Evolutionary conservation across 2,113 vertebrate genomes (phyloP).

Genomic region (Hoplias malabaricus): DNA sequence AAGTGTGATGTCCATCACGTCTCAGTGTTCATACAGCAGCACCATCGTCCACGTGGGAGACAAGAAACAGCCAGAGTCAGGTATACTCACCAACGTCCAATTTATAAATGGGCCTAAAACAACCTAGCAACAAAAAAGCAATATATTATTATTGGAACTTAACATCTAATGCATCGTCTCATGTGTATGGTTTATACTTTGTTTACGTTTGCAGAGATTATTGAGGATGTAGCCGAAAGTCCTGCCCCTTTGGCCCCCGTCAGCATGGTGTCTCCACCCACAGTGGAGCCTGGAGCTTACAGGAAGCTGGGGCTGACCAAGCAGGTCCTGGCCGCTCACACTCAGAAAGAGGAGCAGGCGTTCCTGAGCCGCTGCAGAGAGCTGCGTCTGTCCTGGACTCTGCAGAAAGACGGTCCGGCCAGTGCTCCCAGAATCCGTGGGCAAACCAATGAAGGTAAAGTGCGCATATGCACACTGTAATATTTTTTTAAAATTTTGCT

Average conservation of each 20-base stretch:
- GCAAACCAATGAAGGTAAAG: slow-evolving; percentile 63
- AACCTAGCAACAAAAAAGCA: too few relatives aligned
- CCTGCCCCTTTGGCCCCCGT: slow-evolving; percentile 56
- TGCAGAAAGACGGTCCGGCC: slow-evolving; percentile 76
- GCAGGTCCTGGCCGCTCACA: slow-evolving; percentile 90
- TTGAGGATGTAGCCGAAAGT: slow-evolving; percentile 78
- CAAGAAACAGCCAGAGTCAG: slow-evolving; percentile 92
- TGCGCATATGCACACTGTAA: not conserved
- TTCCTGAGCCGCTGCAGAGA: slow-evolving; percentile 85
- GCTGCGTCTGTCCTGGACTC: slow-evolving; percentile 66
- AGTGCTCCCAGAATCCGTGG: slow-evolving; percentile 73
- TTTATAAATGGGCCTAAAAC: too few relatives aligned
- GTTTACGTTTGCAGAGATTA: slow-evolving; percentile 74
- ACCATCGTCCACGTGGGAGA: slow-evolving; percentile 96
- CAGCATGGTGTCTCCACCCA: slow-evolving; percentile 60
- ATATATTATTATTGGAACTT: too few relatives aligned
- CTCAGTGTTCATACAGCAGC: slow-evolving; percentile 97
- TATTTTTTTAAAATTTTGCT: too few relatives aligned
- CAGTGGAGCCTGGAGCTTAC: slow-evolving; percentile 82
- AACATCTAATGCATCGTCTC: too few relatives aligned
- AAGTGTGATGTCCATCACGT: slow-evolving; percentile 89
- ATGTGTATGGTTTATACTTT: slow-evolving; percentile 4
- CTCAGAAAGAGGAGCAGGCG: slow-evolving; percentile 89
- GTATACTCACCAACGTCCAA: slow-evolving; percentile 70
- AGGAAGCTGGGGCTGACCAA: slow-evolving; percentile 89